Evolutionary conservation across 2,797 vertebrate genomes (phyloP), one percentile per base, ranked within the genome.

Genomic region (Eutrigla gurnardus): DNA sequence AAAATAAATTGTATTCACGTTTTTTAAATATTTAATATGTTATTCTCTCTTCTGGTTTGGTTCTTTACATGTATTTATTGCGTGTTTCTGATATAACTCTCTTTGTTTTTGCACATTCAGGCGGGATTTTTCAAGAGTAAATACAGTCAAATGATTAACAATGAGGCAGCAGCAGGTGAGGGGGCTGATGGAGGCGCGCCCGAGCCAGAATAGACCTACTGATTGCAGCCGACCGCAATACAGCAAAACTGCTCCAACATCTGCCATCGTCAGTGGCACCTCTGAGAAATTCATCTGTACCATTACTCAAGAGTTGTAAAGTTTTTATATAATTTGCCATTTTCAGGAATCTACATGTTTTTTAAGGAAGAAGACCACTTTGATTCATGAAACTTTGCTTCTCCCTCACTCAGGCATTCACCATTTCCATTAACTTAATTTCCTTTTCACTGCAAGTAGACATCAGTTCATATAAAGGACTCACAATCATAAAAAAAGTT

Each of bases 111-210:
- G 0, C 62, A 3, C 25, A 75, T 7, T 47, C 45, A 97, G 97
- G 88, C 95, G 43, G 96, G 96, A 65, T 97, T 97, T 89, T 97
- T 97, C 91, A 96, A 96, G 73, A 94, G 96, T 17, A 95, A 95
- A 70, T 96, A 95, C 86, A 92, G 94, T 43, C 35, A 94, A 0
- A 93, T 96, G 94, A 89, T 96, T 32, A 82, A 52, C 9, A 80
- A 92, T 1, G 17, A 49, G 4, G 86, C 35, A 32, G 75, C 4
- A 17, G 73, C 6, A 14, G 72, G 8, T 37, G 58, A 33, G 2
- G 77, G 4, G 0, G 46, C 2, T n/a, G 75, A 50, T 5, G 81
- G 3, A 82, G 66, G 3, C 0, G 18, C 14, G 36, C n/a, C 45
- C 3, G 0, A 33, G 57, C 15, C 52, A 61, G 57, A 65, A 45